Evolutionary conservation across 2,797 vertebrate species (phyloP), one percentile per base, ranked within the genome.

Genomic region (Vespertilio murinus): DNA sequence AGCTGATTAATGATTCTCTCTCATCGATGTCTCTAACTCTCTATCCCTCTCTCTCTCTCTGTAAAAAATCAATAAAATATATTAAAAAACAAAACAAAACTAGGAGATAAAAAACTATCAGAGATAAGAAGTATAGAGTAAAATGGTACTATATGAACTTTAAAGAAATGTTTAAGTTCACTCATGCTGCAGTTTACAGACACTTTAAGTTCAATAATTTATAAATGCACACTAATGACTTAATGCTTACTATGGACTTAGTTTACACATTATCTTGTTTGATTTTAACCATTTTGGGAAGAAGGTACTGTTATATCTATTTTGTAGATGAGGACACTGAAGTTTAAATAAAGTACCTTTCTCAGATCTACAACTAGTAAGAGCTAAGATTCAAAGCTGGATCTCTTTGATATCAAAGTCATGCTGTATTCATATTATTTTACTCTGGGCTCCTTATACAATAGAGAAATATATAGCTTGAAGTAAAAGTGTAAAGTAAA

Each of bases 401-500:
- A 13, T 56, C 23, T 56, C 40, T 33, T 11, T 82, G 81, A 88
- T 40, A 82, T 18, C 45, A 23, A 38, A 96, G 18, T 87, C 22
- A 33, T 75, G 17, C 28, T 88, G 52, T 87, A 13, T 90, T 95
- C 40, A 42, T 64, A 78, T 45, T 88, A 47, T 75, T 93, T 93
- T 73, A 80, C 13, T 84, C 49, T 28, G 1, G 75, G 84, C 35
- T 90, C 1, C 11, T 64, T 82, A 33, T 73, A 33, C 23, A 85
- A 40, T 40, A 61, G 56, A 42, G 88, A 94, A 77, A 67, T 40
- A 54, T 8, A 85, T 81, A 78, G n/a, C 3, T 59, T 71, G n/a
- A 79, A 96, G 30, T 83, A 49, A 85, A 78, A 90, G 5, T 88
- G 3, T 83, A 64, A 95, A 92, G 56, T 81, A 56, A 89, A 92